phyloP scores from a whole-genome alignment of 2,797 vertebrate genomes.

The Sebastes cheni region DNA sequence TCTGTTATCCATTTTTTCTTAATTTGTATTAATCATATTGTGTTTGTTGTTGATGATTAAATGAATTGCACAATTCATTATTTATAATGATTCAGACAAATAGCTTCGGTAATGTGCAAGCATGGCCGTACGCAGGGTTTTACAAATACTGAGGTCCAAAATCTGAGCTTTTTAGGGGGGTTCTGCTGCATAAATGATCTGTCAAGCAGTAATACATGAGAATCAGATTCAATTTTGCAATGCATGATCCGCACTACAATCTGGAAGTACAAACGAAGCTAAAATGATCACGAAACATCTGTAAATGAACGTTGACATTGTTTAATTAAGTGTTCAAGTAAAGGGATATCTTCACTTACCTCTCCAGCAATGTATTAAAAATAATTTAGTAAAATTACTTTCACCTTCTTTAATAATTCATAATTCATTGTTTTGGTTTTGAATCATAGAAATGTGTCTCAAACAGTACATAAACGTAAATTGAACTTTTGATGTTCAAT shows the following conservation, averaged over 20 bases:
- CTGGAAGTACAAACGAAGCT: neutral
- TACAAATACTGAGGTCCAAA: neutral
- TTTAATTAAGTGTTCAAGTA: neutral
- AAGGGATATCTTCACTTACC: neutral
- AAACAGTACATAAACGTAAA: neutral
- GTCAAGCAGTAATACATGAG: neutral
- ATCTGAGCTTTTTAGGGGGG: neutral
- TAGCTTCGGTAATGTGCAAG: neutral
- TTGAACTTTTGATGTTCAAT: too few relatives aligned
- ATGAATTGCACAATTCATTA: neutral
- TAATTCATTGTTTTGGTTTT: neutral
- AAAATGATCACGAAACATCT: neutral
- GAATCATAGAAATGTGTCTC: neutral
- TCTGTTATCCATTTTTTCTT: neutral
- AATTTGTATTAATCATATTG: neutral
- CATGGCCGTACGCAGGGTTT: fast-evolving
- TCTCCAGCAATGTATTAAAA: too few relatives aligned
- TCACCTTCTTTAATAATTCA: neutral
- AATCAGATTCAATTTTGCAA: neutral
- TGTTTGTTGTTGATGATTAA: neutral
- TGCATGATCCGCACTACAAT: neutral
- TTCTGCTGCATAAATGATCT: neutral
- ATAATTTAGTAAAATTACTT: neutral
- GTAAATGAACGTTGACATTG: neutral
- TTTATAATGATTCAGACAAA: neutral